A percentile compares a stretch with the other conserved stretches of the same genome.
phyloP scores from a whole-genome alignment of 64 coral and sea anemone genomes.

The Catalaphyllia jardinei region DNA sequence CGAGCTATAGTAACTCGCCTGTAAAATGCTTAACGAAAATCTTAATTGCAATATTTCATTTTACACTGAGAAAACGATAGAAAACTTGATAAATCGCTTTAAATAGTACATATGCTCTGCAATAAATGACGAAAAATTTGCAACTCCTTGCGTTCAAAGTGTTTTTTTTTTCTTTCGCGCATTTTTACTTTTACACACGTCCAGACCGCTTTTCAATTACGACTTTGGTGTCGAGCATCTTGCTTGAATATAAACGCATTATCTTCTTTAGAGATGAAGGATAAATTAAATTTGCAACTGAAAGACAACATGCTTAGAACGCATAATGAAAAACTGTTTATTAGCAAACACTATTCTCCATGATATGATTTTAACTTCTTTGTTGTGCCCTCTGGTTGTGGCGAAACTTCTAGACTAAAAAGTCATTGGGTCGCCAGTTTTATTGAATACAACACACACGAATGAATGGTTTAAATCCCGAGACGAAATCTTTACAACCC shows the following conservation, averaged over 20 bases:
- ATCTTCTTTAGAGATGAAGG: not conserved
- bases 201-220: not conserved
- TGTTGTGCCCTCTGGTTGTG: no score
- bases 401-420: not conserved
- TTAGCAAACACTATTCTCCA: not conserved
- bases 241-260: not conserved
- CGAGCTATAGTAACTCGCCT: no score
- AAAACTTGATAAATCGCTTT: no score
- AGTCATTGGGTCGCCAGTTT: not conserved
- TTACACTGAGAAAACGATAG: no score
- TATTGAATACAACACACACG: not conserved
- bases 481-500: not conserved
- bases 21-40: no score
- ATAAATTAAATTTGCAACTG: not conserved
- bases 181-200: no score
- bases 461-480: not conserved
- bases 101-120: no score
- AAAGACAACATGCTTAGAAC: not conserved
- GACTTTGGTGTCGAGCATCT: not conserved
- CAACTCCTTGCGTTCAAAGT: no score
- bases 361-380: slow-evolving; percentile 3
- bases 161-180: no score
- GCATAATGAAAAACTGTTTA: not conserved
- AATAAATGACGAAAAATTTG: no score
- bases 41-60: no score